A percentile compares a stretch with the other conserved stretches of the same genome.
Evolutionary conservation across 2,888 invertebrate species (phyloP).

Genomic region (Vesta saturnalis): DNA sequence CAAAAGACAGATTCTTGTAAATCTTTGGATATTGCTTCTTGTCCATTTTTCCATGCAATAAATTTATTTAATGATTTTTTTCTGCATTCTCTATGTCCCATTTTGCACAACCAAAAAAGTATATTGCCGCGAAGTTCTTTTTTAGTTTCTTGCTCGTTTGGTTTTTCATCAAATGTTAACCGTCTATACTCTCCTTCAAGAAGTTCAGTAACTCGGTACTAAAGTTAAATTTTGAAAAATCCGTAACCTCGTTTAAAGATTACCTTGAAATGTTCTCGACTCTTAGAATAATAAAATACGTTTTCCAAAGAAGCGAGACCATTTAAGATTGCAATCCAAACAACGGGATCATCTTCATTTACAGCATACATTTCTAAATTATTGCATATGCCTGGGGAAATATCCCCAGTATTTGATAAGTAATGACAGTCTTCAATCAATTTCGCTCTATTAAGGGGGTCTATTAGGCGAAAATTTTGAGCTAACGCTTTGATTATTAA

Average conservation of each 20-base stretch:
- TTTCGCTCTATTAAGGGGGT: slow-evolving; percentile 75
- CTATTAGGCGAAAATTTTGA: slow-evolving; percentile 63
- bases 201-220: slow-evolving; percentile 18
- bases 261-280: slow-evolving; percentile 39
- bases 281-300: slow-evolving; percentile 30
- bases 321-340: slow-evolving; percentile 66
- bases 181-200: slow-evolving; percentile 19
- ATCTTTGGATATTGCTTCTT: slow-evolving; percentile 66
- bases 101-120: slow-evolving; percentile 71
- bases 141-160: slow-evolving; percentile 60
- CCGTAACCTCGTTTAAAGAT: neutral
- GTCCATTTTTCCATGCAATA: slow-evolving; percentile 52
- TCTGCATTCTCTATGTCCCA: slow-evolving; percentile 68
- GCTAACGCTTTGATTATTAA: slow-evolving; percentile 65
- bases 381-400: slow-evolving; percentile 66
- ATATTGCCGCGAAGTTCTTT: slow-evolving; percentile 69
- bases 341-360: slow-evolving; percentile 70
- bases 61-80: slow-evolving; percentile 61
- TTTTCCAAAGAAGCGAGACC: slow-evolving; percentile 40
- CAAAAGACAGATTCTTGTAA: slow-evolving; percentile 78
- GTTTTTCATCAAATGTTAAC: slow-evolving; percentile 56
- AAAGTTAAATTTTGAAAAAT: slow-evolving; percentile 11
- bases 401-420: slow-evolving; percentile 68
- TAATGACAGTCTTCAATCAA: slow-evolving; percentile 77
- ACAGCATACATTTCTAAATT: slow-evolving; percentile 69